Evolutionary conservation across 2,113 vertebrate species (phyloP).

Genomic region (Eudorcas thomsonii): DNA sequence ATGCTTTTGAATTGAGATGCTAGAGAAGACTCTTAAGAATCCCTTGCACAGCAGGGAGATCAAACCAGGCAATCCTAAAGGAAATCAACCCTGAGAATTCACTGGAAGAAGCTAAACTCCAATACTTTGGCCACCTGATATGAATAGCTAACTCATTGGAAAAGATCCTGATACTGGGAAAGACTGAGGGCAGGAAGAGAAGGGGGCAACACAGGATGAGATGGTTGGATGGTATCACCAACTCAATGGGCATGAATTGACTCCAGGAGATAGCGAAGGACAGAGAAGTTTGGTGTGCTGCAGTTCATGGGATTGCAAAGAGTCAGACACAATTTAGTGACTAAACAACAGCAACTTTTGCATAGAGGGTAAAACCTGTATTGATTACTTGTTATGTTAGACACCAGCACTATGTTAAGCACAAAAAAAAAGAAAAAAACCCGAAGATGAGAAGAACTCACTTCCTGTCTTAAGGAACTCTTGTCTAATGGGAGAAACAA

Average conservation of each 20-base stretch:
- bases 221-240: background rate
- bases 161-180: background rate
- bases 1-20: background rate
- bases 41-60: background rate
- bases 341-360: background rate
- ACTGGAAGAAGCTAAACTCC: background rate
- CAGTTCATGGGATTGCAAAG: background rate
- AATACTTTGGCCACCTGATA: background rate
- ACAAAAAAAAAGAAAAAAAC: background rate
- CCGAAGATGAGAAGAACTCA: background rate
- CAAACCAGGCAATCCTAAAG: background rate
- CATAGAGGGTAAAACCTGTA: background rate
- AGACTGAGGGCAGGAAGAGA: background rate
- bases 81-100: background rate
- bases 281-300: background rate
- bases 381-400: conserved; percentile 6
- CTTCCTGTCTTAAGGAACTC: background rate
- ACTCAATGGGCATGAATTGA: background rate
- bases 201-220: background rate
- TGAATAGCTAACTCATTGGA: background rate
- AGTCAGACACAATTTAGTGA: background rate
- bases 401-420: background rate
- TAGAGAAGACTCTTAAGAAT: background rate
- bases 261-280: background rate
- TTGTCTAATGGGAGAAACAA: background rate